These are phyloP conservation scores for Calidris pugnax DNA, from an alignment of 2,113 vertebrate genomes.

Conservation along the genomic window DNA sequence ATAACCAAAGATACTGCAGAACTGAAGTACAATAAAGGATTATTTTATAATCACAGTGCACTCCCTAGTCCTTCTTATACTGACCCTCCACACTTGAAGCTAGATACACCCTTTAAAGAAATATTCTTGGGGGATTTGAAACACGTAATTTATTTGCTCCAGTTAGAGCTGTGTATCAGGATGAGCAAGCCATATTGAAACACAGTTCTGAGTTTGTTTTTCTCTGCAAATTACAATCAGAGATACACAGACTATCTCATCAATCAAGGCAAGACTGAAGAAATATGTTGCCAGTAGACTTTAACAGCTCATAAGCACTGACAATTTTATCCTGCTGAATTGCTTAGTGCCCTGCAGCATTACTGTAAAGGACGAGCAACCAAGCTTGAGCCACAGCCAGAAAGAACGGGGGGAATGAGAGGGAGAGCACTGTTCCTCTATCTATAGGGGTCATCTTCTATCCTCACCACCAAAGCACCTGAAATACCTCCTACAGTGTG, in stretches of 20 bases:
- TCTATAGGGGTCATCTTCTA: neutral
- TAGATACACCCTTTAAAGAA: neutral
- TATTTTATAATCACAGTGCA: neutral
- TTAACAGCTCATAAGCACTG: neutral
- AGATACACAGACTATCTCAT: neutral
- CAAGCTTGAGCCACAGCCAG: neutral
- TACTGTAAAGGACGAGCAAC: neutral
- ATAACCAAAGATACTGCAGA: neutral
- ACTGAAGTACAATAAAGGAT: neutral
- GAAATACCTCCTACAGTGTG: neutral
- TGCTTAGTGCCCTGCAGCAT: neutral
- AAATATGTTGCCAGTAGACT: neutral
- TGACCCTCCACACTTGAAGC: neutral
- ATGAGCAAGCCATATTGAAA: neutral
- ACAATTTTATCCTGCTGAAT: neutral
- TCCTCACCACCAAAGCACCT: neutral
- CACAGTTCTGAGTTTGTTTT: neutral
- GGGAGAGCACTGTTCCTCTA: neutral
- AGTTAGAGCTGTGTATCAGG: neutral
- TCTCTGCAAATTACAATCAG: neutral
- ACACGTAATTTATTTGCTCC: neutral
- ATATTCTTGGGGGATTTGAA: neutral
- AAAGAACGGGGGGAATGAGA: neutral
- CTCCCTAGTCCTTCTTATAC: neutral
- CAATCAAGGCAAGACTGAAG: neutral